Evolutionary conservation across 2,797 vertebrate species (phyloP).

Genomic region (Xiphophorus birchmanni): DNA sequence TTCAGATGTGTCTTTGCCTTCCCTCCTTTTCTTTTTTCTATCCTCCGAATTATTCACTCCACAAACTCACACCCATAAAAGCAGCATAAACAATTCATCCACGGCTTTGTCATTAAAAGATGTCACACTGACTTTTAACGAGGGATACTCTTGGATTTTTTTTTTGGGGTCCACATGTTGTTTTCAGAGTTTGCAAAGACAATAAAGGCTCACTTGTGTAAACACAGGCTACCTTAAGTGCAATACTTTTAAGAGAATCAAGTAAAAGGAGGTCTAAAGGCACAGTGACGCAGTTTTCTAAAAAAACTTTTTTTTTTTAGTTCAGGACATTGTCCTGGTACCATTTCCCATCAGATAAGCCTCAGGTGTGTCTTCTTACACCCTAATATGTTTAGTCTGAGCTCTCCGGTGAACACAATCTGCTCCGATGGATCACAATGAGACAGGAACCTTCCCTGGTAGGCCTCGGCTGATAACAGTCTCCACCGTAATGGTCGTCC

Average conservation of each 20-base stretch:
- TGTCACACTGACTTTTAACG: constrained; percentile 62
- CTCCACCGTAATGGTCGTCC: constrained; percentile 57
- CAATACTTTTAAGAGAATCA: constrained; percentile 1
- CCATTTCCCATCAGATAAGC: constrained; percentile 85
- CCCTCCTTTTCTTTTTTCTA: constrained; percentile 80
- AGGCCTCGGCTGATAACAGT: constrained; percentile 63
- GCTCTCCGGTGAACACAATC: constrained; percentile 70
- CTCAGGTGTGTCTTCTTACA: constrained; percentile 87
- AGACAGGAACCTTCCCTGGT: constrained; percentile 67
- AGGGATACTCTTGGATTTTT: constrained; percentile 45
- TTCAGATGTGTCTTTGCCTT: constrained; percentile 87
- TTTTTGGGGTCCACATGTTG: constrained; percentile 50
- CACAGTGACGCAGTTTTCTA: constrained; percentile 19
- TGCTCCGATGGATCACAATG: constrained; percentile 68
- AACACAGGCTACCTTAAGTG: constrained; percentile 21
- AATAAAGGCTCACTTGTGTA: neutral
- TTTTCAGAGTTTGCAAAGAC: constrained; percentile 14
- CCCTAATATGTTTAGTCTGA: constrained; percentile 91
- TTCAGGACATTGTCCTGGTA: constrained; percentile 73
- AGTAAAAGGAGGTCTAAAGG: constrained; percentile 2
- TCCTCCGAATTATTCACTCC: constrained; percentile 84
- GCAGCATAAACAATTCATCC: constrained; percentile 85
- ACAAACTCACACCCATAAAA: constrained; percentile 52
- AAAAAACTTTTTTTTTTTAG: constrained; percentile 21
- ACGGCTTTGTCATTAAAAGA: constrained; percentile 80